Base-by-base conservation (phyloP, 2,888 invertebrate genomes). In the Macaria liturata region DNA sequence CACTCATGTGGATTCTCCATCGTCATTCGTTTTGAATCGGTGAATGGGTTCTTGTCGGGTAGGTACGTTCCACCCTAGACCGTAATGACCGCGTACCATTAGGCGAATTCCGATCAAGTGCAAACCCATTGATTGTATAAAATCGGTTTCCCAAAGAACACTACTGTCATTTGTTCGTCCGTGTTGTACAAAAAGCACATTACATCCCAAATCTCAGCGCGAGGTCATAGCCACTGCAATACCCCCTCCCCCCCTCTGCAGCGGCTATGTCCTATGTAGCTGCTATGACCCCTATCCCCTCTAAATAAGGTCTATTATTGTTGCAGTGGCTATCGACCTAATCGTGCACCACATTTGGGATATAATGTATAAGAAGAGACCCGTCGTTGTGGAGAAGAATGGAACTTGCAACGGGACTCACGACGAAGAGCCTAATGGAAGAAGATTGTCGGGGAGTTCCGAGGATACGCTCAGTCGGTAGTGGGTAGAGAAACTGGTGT, bases 311-410 rank as follows among this genome's bases (percentile, higher is more conserved):
- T 72, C 71, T 67, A 81, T 91, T 83, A 84, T 91, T 94, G 94
- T 96, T 97, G 93, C 97, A 98, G 99, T 99, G 94, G 99, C 99
- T 92, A 99, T 99, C 93, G 98, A 98, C 93, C 95, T 99, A 91
- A 99, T 99, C 93, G 99, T 99, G 78, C 98, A 98, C 91, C 99
- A 99, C 95, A 98, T 99, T 92, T 96, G 98, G 95, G 99, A 99
- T 93, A 96, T 98, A 81, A 95, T 99, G 92, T 96, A 90, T 78
- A 91, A 90, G 88, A 91, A 88, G 78, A 78, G 85, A 45, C 60
- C 63, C 9, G 65, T 81, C 54, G 75, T 72, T 20, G 67, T 69
- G 55, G 75, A 76, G 69, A 75, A 81, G 49, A 86, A 88, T 69
- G 91, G 92, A 37, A 76, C 76, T 7, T 84, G 85, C 74, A 89